Conservation (phyloP, 92 coral and sea anemone species). For the Epizoanthus stellaris region DNA sequence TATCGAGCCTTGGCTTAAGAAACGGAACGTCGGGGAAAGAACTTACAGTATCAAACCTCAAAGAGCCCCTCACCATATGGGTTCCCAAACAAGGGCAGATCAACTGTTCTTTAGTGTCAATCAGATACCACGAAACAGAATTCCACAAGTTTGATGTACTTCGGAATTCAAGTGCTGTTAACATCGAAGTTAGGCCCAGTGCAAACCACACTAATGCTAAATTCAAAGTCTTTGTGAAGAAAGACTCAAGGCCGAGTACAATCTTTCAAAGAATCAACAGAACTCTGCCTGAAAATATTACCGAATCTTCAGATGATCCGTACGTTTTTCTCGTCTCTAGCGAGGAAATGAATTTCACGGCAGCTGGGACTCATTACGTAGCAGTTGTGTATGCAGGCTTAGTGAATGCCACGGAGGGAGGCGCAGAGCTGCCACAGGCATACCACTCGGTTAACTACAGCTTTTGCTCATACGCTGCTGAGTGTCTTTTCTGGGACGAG, state of each 20-base stretch:
- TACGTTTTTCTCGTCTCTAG: conserved; percentile 28
- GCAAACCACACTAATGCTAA: conserved; percentile 4
- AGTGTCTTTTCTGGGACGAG: conserved; percentile 54
- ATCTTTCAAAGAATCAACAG: conserved; percentile 14
- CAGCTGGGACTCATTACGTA: conserved; percentile 47
- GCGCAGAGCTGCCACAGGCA: neutral
- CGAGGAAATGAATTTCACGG: conserved; percentile 41
- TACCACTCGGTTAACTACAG: conserved; percentile 12
- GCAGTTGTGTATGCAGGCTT: conserved; percentile 41
- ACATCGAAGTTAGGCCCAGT: conserved; percentile 45
- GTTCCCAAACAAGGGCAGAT: conserved; percentile 28
- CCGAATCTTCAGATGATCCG: conserved; percentile 35
- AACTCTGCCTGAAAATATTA: conserved; percentile 40
- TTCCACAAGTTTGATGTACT: conserved; percentile 40
- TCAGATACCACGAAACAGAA: neutral
- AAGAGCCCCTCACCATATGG: conserved; percentile 41
- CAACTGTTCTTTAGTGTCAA: neutral
- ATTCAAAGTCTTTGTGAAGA: conserved; percentile 40
- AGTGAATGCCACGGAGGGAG: neutral
- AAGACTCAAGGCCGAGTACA: conserved; percentile 43
- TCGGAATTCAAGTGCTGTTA: conserved; percentile 36
- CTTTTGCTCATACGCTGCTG: conserved; percentile 17
- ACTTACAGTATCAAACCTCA: conserved; percentile 40
- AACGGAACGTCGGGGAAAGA: conserved; percentile 25
- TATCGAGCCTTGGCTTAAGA: conserved; percentile 37